A percentile compares a stretch with the other conserved stretches of the same genome.
Evolutionary conservation across 2,797 vertebrate genomes (phyloP).

Genomic region (Periophthalmus magnuspinnatus): DNA sequence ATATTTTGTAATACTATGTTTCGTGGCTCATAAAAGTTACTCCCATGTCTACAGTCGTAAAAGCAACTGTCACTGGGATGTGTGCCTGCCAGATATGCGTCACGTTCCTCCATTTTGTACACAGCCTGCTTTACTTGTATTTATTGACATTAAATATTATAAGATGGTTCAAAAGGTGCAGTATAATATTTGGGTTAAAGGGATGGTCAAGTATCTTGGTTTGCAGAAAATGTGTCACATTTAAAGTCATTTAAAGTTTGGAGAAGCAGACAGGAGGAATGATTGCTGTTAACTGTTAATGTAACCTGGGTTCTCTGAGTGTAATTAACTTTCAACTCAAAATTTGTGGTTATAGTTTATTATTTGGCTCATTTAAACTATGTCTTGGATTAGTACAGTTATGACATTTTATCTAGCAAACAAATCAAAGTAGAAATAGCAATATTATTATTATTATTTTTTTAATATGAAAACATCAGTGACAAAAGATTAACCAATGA

Average conservation of each 20-base stretch:
- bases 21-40: constrained; percentile 42
- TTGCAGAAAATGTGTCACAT: background rate
- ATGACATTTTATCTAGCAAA: background rate
- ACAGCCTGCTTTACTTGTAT: constrained; percentile 59
- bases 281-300: no score
- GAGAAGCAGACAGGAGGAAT: background rate
- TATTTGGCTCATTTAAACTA: background rate
- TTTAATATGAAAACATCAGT: background rate
- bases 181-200: constrained; percentile 19
- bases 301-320: constrained; percentile 2
- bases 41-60: constrained; percentile 40
- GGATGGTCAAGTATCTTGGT: background rate
- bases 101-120: constrained; percentile 50
- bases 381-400: background rate
- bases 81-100: constrained; percentile 34
- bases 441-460: background rate
- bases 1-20: constrained; percentile 35
- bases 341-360: background rate
- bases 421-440: background rate
- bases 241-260: background rate
- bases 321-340: background rate
- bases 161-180: constrained; percentile 40
- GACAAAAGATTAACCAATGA: background rate
- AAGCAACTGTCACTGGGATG: constrained; percentile 24
- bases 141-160: constrained; percentile 68